A percentile compares a stretch with the other conserved stretches of the same genome.
Conservation (phyloP, 2,797 vertebrate genomes). For the Sebastes kiyomatsui region DNA sequence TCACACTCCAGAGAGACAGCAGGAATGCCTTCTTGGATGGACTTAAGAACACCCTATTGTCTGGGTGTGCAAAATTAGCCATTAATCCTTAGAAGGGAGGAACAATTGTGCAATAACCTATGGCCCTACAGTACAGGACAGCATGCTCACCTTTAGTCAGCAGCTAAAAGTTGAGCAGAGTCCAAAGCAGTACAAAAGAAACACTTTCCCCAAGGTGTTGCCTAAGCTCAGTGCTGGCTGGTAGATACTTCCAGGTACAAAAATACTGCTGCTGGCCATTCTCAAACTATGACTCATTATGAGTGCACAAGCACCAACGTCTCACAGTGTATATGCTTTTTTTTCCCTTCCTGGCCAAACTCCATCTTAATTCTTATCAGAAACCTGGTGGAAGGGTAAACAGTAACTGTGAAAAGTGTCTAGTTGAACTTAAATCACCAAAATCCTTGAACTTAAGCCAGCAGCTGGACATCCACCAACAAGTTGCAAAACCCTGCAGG, state of each 20-base stretch:
- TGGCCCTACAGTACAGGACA: neutral
- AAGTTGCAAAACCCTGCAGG: neutral
- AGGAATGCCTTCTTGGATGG: constrained; percentile 42
- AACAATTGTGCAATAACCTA: constrained; percentile 39
- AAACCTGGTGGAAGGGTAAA: neutral
- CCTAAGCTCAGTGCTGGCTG: neutral
- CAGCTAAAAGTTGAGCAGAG: constrained; percentile 25
- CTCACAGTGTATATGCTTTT: neutral
- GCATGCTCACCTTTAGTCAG: constrained; percentile 16
- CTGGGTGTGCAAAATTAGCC: constrained; percentile 33
- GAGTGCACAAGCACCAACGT: neutral
- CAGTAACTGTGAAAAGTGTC: neutral
- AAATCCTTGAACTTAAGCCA: neutral
- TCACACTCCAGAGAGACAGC: constrained; percentile 44
- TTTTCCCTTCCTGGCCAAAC: neutral
- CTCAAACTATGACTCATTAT: neutral
- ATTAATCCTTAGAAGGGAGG: constrained; percentile 30
- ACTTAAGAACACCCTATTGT: constrained; percentile 45
- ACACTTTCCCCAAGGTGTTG: constrained; percentile 25
- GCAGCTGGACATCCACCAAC: neutral
- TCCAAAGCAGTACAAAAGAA: constrained; percentile 28
- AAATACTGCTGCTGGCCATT: neutral
- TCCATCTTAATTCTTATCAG: neutral
- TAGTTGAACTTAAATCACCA: neutral
- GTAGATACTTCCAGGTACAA: neutral